phyloP scores from a whole-genome alignment of 2,113 vertebrate genomes.

The Pampusana beccarii region DNA sequence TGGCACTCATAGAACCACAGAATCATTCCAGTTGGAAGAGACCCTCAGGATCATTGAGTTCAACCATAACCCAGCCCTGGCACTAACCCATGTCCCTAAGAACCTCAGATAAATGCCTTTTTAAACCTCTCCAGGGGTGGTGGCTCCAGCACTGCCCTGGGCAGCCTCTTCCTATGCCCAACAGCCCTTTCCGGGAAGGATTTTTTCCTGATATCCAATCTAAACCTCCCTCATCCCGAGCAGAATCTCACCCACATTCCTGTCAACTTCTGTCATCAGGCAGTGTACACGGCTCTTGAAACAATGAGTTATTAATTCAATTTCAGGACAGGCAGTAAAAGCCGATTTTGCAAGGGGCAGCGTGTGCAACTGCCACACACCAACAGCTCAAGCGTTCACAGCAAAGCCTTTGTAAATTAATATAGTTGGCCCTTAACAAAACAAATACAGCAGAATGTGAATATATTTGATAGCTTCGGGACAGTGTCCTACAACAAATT shows the following conservation, averaged over 20 bases:
- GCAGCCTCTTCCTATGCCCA: no score
- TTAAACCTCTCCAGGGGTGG: no score
- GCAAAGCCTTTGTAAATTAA: neutral
- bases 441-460: neutral
- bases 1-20: no score
- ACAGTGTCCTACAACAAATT: neutral
- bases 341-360: neutral
- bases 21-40: no score
- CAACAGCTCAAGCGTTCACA: neutral
- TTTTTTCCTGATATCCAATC: no score
- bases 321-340: neutral
- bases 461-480: neutral
- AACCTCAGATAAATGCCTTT: no score
- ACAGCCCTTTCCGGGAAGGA: no score
- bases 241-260: fast-evolving
- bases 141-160: no score
- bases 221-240: neutral
- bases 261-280: neutral
- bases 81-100: no score
- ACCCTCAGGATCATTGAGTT: no score
- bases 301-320: neutral
- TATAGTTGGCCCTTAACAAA: no score
- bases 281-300: neutral
- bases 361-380: neutral
- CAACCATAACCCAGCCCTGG: no score